These are phyloP conservation scores for Podotricha telesiphe DNA, from an alignment of 2,888 invertebrate species.

Conservation along the genomic window DNA sequence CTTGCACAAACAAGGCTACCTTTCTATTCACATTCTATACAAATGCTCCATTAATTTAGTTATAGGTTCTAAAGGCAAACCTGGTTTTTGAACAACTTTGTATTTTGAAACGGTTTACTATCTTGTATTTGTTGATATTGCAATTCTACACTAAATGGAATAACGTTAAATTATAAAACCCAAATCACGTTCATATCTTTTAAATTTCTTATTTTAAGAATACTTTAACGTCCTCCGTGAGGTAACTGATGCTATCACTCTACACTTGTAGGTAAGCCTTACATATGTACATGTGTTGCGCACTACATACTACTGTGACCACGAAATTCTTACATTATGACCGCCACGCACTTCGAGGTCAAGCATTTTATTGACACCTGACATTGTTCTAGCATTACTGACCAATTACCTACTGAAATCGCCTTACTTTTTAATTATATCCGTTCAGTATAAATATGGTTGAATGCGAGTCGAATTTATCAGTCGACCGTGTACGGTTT, in stretches of 20 bases:
- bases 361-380: conserved; percentile 73
- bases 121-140: conserved; percentile 27
- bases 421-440: conserved; percentile 76
- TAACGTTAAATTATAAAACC: conserved; percentile 27
- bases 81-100: conserved; percentile 41
- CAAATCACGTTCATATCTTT: conserved; percentile 31
- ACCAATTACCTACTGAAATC: conserved; percentile 53
- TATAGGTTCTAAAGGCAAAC: conserved; percentile 44
- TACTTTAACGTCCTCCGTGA: conserved; percentile 41
- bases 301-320: conserved; percentile 70
- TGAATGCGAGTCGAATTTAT: conserved; percentile 54
- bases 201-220: conserved; percentile 37
- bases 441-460: conserved; percentile 76
- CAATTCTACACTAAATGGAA: conserved; percentile 26
- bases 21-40: conserved; percentile 51
- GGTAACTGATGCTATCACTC: conserved; percentile 46
- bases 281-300: conserved; percentile 55
- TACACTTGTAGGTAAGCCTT: conserved; percentile 41
- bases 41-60: conserved; percentile 42
- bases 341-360: conserved; percentile 75
- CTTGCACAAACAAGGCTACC: conserved; percentile 50
- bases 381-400: conserved; percentile 72
- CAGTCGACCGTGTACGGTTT: conserved; percentile 67
- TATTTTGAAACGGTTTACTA: conserved; percentile 40
- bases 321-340: conserved; percentile 72